Percentiles rank a stretch among this genome's conserved stretches.
Conservation (phyloP, 2,113 vertebrate genomes). For the Axis porcinus region DNA sequence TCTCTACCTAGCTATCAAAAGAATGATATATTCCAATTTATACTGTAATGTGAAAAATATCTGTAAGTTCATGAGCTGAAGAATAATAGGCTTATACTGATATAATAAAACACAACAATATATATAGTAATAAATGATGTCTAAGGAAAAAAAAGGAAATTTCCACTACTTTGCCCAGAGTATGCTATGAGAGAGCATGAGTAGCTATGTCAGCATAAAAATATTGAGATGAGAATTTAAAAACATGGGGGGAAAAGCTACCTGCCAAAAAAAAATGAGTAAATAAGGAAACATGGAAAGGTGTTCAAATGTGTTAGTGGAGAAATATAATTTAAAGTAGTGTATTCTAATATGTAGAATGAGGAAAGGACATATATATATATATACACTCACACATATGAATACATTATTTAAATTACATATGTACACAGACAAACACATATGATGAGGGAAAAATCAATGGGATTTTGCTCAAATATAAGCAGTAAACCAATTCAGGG, state of each 20-base stretch:
- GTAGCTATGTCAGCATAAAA: neutral
- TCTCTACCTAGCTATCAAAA: neutral
- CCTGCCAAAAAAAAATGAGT: neutral
- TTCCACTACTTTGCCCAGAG: neutral
- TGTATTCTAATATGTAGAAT: neutral
- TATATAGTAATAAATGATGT: neutral
- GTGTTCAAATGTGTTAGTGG: neutral
- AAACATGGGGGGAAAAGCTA: neutral
- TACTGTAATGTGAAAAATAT: conserved; percentile 17
- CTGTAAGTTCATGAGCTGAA: neutral
- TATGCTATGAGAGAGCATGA: neutral
- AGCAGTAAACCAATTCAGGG: neutral
- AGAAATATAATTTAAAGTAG: neutral
- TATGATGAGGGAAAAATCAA: neutral
- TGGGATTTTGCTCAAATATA: neutral
- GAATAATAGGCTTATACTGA: neutral
- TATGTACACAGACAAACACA: neutral
- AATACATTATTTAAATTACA: neutral
- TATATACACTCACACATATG: neutral
- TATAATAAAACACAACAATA: neutral
- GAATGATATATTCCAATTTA: neutral
- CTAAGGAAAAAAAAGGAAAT: neutral
- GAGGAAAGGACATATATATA: neutral
- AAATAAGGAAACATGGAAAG: neutral
- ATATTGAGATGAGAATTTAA: neutral